Percentiles rank a stretch among this genome's conserved stretches.
phyloP scores from a whole-genome alignment of 2,888 invertebrate genomes.

The Aleiodes leptofemur region DNA sequence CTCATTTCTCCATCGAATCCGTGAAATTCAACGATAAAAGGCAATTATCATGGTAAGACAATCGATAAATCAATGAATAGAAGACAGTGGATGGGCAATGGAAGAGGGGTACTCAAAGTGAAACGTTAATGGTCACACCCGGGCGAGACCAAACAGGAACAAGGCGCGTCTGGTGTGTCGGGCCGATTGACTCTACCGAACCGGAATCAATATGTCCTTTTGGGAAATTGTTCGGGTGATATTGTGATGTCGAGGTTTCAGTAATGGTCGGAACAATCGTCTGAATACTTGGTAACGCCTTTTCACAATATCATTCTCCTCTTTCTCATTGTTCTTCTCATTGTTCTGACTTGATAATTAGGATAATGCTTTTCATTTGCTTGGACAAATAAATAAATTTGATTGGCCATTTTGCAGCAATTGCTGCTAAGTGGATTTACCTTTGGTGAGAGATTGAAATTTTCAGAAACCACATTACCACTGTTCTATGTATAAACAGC shows the following conservation, averaged over 20 bases:
- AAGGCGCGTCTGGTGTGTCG: slow-evolving; percentile 9
- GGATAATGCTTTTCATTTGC: too few relatives aligned
- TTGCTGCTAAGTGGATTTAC: slow-evolving; percentile 26
- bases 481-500: slow-evolving; percentile 48
- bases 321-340: too few relatives aligned
- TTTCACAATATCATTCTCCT: not conserved
- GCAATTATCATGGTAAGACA: not conserved
- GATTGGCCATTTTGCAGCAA: not conserved
- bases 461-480: slow-evolving; percentile 41
- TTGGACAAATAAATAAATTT: too few relatives aligned
- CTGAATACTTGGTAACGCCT: not conserved
- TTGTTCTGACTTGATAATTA: too few relatives aligned
- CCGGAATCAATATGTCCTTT: slow-evolving; percentile 37
- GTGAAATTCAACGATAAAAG: too few relatives aligned
- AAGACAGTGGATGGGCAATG: slow-evolving; percentile 15
- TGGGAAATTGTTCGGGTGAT: slow-evolving; percentile 6
- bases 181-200: slow-evolving; percentile 22
- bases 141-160: slow-evolving; percentile 29
- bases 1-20: too few relatives aligned
- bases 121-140: slow-evolving; percentile 3
- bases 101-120: slow-evolving; percentile 1
- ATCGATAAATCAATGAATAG: slow-evolving; percentile 7
- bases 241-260: not conserved
- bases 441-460: slow-evolving; percentile 38
- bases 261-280: not conserved